Conservation (phyloP, 2,888 invertebrate species). For the Pseudococcus jackbeardsleyi region DNA sequence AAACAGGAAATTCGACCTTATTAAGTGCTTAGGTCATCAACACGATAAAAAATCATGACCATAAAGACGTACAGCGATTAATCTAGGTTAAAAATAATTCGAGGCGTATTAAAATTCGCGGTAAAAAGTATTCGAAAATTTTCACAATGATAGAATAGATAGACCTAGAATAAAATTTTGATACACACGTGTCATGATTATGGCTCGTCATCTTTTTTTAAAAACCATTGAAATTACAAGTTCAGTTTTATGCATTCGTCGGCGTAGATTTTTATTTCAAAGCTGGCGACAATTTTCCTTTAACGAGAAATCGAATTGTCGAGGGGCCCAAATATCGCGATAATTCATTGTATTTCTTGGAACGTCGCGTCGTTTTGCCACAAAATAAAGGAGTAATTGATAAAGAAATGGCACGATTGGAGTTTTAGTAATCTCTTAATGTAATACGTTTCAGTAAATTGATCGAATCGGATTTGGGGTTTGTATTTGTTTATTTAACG, state of each 20-base stretch:
- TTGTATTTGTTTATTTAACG: background rate
- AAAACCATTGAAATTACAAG: background rate
- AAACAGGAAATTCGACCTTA: slow-evolving; percentile 38
- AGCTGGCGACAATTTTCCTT: slow-evolving; percentile 11
- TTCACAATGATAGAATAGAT: background rate
- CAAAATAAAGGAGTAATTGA: background rate
- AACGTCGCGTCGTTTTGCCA: background rate
- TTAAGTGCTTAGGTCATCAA: background rate
- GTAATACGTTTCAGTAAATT: background rate
- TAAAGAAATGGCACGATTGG: background rate
- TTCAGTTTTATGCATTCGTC: background rate
- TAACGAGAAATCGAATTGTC: background rate
- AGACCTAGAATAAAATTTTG: background rate
- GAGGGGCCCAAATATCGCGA: background rate
- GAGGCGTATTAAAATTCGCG: background rate
- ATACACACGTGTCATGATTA: no score
- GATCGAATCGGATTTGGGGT: background rate
- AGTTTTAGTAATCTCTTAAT: background rate
- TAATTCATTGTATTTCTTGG: background rate
- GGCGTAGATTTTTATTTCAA: background rate
- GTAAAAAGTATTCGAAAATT: background rate
- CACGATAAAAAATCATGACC: slow-evolving; percentile 32
- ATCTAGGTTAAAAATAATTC: slow-evolving; percentile 18
- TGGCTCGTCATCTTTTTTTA: background rate
- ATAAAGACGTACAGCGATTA: background rate